Conservation (phyloP, 2,797 vertebrate species). For the Sebastolobus altivelis region DNA sequence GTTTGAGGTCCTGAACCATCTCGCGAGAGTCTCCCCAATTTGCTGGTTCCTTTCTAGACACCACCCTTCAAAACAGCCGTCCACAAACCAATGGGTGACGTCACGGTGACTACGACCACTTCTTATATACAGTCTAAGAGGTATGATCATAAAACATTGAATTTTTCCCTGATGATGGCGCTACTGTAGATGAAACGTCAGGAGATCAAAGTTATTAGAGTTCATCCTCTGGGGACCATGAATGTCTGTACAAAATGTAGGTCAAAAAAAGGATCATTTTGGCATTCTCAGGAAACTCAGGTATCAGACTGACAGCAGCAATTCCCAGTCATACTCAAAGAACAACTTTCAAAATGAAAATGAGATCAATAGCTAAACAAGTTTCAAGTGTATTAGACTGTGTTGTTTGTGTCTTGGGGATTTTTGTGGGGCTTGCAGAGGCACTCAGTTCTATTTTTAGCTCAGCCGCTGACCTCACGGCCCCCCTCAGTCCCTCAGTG, state of each 20-base stretch:
- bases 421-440: constrained; percentile 61
- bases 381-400: constrained; percentile 13
- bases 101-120: too few species aligned
- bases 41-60: too few species aligned
- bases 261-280: not conserved
- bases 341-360: constrained; percentile 22
- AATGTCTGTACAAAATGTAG: not conserved
- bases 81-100: too few species aligned
- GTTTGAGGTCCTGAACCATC: too few species aligned
- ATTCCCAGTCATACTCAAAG: not conserved
- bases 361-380: constrained; percentile 21
- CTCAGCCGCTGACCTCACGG: constrained; percentile 66
- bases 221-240: not conserved
- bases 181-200: not conserved
- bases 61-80: too few species aligned
- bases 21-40: too few species aligned
- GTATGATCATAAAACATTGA: not conserved
- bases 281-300: not conserved
- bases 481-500: constrained; percentile 63
- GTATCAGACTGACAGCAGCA: not conserved
- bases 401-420: constrained; percentile 58
- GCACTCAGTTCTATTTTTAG: constrained; percentile 81
- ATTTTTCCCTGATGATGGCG: not conserved
- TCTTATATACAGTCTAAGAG: too few species aligned
- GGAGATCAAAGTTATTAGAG: not conserved